Evolutionary conservation across 2,888 invertebrate species (phyloP).

Genomic region (Chironomus tentans): DNA sequence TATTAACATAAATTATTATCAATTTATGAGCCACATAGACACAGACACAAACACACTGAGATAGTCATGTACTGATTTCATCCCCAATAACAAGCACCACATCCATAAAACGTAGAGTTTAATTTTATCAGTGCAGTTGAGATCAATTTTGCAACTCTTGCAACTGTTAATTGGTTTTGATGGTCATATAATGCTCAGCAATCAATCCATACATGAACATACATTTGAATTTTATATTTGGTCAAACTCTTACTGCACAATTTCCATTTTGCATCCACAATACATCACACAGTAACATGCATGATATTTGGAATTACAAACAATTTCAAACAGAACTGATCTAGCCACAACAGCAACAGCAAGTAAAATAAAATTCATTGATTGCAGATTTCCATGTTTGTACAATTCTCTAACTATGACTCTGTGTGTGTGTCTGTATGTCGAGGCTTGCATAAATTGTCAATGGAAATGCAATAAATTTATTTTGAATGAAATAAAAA

Average conservation of each 20-base stretch:
- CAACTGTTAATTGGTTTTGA: conserved; percentile 22
- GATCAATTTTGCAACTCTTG: neutral
- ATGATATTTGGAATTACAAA: no score
- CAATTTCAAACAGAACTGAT: neutral
- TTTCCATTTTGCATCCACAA: no score
- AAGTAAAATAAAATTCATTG: neutral
- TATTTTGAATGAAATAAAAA: no score
- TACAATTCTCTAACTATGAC: no score
- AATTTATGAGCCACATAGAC: neutral
- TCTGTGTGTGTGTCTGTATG: no score
- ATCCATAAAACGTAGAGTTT: neutral
- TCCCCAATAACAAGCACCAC: neutral
- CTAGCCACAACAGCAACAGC: neutral
- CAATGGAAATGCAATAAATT: no score
- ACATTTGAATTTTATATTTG: neutral
- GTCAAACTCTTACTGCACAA: no score
- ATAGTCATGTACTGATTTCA: neutral
- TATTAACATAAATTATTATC: conserved; percentile 21
- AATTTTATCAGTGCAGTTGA: neutral
- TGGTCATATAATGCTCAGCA: conserved; percentile 17
- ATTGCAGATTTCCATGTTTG: no score
- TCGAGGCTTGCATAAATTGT: no score
- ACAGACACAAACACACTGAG: neutral
- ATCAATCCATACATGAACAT: conserved; percentile 14
- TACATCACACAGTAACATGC: no score